phyloP scores from a whole-genome alignment of 2,797 vertebrate species.

The Neosalanx taihuensis region DNA sequence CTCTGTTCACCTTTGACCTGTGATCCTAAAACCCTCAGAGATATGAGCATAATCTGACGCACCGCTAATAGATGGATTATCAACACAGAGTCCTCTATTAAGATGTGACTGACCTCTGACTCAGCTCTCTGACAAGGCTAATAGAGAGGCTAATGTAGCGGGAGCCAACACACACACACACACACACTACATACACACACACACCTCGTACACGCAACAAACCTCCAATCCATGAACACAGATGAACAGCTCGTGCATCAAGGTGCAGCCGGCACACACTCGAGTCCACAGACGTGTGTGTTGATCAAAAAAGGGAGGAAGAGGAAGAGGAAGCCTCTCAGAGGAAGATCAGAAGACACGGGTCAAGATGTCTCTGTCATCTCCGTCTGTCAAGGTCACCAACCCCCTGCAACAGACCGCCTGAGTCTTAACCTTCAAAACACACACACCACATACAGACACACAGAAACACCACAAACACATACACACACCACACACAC shows the following conservation, averaged over 20 bases:
- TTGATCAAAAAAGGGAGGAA: too few relatives aligned
- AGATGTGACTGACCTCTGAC: constrained; percentile 61
- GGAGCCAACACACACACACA: constrained; percentile 1
- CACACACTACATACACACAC: constrained; percentile 18
- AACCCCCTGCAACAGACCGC: background rate
- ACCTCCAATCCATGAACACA: background rate
- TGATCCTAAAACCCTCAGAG: background rate
- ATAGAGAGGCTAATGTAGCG: constrained; percentile 24
- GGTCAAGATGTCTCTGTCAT: background rate
- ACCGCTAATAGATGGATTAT: constrained; percentile 64
- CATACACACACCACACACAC: too few relatives aligned
- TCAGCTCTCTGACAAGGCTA: constrained; percentile 49
- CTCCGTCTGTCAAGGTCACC: background rate
- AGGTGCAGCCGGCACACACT: background rate
- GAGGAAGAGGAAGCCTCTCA: background rate
- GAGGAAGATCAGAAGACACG: background rate
- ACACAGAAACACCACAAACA: too few relatives aligned
- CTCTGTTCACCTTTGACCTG: constrained; percentile 39
- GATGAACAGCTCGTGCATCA: background rate
- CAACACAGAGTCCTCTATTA: constrained; percentile 66
- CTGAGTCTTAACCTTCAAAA: background rate
- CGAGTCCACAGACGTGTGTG: background rate
- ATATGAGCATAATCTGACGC: constrained; percentile 67
- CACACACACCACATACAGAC: background rate
- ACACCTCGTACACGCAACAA: background rate